Conservation (phyloP, 2,113 vertebrate species). For the Saimiri boliviensis region DNA sequence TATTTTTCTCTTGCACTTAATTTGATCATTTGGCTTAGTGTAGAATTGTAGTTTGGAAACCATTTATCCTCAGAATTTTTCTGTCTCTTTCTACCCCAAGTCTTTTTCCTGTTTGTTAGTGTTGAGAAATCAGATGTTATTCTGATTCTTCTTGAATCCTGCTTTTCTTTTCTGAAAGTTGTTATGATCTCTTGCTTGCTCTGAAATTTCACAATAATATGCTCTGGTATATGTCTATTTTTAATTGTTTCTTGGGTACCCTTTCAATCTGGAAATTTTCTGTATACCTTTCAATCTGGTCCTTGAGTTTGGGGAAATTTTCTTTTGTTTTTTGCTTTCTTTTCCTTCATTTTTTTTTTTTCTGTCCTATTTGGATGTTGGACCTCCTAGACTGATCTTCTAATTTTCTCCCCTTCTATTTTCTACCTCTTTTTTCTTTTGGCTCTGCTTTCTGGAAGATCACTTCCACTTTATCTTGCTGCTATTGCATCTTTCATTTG, state of each 20-base stretch:
- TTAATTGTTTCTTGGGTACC: neutral
- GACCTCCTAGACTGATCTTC: neutral
- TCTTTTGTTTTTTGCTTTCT: neutral
- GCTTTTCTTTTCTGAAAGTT: conserved; percentile 24
- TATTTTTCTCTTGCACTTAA: neutral
- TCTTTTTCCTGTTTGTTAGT: neutral
- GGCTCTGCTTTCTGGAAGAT: neutral
- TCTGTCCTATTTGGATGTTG: neutral
- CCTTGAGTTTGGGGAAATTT: conserved; percentile 15
- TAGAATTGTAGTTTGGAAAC: conserved; percentile 44
- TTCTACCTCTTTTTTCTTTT: conserved; percentile 1
- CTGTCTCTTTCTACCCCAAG: neutral
- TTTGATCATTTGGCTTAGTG: conserved; percentile 6
- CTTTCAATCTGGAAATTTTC: conserved; percentile 8
- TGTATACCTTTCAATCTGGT: neutral
- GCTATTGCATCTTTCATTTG: neutral
- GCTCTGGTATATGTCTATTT: neutral
- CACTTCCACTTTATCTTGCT: neutral
- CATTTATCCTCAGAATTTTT: conserved; percentile 17
- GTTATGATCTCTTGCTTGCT: conserved; percentile 18
- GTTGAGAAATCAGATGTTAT: conserved; percentile 31
- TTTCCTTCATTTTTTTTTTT: neutral
- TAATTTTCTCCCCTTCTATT: neutral
- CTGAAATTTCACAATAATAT: conserved; percentile 18
- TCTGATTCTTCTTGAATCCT: conserved; percentile 44